Evolutionary conservation across 1,140 invertebrate genomes (phyloP), one percentile per base, ranked within the genome.

Genomic region (Tetramorium simillimum): DNA sequence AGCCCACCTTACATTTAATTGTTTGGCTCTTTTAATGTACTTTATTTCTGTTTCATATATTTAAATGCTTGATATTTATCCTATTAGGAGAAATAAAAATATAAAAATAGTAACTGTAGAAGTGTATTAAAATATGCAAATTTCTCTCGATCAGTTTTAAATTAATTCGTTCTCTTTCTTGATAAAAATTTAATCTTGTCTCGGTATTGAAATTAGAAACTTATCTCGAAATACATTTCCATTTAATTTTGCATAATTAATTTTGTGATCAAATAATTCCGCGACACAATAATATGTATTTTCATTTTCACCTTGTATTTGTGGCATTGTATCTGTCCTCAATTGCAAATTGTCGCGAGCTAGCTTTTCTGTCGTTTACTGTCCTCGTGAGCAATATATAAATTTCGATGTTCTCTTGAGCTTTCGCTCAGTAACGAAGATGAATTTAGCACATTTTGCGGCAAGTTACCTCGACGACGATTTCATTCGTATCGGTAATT

Each of bases 361-460:
- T 40, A 46, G 4, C 53, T 51, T 78, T 80, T n/a, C 40, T 7
- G 49, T 65, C 18, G 43, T 56, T 56, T 40, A 49, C 49, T 56
- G 21, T 81, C 2, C 21, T 69, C 12, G 84, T 10, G 21, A 65
- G 14, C 67, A 21, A 63, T 33, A 78, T 49, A 78, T 78, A 86
- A 65, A 85, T 85, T 76, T 76, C 51, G 4, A 77, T 6, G 10
- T 18, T 49, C 24, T 65, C 72, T 18, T 33, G 21, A 24, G n/a
- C 12, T 51, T 9, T 67, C 28, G 21, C 37, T 72, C 24, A 1
- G n/a, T 46, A 82, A 70, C 46, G 69, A 62, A 53, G 24, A 73
- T 76, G 28, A 76, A 62, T 85, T 82, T 75, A 84, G 69, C 53
- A 21, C 40, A 33, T 49, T 60, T 10, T n/a, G 46, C 33, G 21